Evolutionary conservation across 2,888 invertebrate genomes (phyloP).

Genomic region (Drosophila planitibia): DNA sequence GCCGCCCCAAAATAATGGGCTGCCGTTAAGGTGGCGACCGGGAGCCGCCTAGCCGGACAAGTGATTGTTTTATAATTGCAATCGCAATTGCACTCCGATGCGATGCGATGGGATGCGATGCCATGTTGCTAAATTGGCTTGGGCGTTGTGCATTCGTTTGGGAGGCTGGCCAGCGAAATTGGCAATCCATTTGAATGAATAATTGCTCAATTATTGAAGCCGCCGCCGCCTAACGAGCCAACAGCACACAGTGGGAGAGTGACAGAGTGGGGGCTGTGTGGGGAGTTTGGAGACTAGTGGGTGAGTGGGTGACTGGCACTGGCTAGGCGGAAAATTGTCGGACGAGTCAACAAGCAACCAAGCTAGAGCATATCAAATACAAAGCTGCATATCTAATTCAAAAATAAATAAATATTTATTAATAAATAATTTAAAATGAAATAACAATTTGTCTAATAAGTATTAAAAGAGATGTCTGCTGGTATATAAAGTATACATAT

Average conservation of each 20-base stretch:
- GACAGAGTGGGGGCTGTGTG: neutral
- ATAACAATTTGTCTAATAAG: neutral
- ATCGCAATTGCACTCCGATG: conserved; percentile 80
- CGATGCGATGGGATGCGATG: conserved; percentile 42
- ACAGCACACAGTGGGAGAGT: conserved; percentile 5
- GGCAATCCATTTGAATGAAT: conserved; percentile 85
- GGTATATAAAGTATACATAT: neutral
- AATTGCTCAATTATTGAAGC: conserved; percentile 84
- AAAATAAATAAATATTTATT: neutral
- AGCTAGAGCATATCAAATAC: neutral
- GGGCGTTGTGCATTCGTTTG: conserved; percentile 25
- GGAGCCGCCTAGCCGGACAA: conserved; percentile 77
- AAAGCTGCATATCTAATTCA: neutral
- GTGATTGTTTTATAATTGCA: conserved; percentile 85
- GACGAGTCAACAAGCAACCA: conserved; percentile 32
- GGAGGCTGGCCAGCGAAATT: conserved; percentile 79
- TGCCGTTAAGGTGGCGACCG: conserved; percentile 76
- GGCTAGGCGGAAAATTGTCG: conserved; percentile 69
- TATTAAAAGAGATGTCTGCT: neutral
- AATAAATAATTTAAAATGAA: neutral
- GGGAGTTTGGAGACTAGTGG: neutral
- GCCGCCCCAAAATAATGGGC: conserved; percentile 76
- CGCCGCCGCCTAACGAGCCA: conserved; percentile 63
- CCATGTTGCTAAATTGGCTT: conserved; percentile 66
- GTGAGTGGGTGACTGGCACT: conserved; percentile 42